A percentile compares a stretch with the other conserved stretches of the same genome.
Conservation (phyloP, 2,888 invertebrate species). For the Orgyia antiqua region DNA sequence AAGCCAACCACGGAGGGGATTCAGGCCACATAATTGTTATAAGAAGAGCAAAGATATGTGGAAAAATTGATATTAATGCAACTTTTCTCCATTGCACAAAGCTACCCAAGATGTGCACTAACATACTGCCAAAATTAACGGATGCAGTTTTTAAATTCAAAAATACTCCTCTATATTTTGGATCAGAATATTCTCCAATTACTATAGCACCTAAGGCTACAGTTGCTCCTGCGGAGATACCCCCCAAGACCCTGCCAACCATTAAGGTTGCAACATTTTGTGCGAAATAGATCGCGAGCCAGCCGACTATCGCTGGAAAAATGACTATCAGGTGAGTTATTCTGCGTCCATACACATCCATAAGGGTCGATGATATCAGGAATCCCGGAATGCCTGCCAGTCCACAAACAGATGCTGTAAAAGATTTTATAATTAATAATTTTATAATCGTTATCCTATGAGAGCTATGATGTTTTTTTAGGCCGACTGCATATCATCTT, state of each 20-base stretch:
- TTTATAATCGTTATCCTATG: too few species aligned
- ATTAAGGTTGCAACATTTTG: constrained; percentile 30
- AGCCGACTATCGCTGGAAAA: constrained; percentile 40
- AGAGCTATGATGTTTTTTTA: too few species aligned
- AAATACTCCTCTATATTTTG: constrained; percentile 46
- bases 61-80: constrained; percentile 33
- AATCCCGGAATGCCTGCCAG: constrained; percentile 21
- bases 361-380: constrained; percentile 34
- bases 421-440: too few species aligned
- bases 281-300: constrained; percentile 40
- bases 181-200: constrained; percentile 52
- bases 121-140: constrained; percentile 38
- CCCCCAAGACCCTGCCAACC: constrained; percentile 36
- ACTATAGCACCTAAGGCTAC: constrained; percentile 42
- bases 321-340: constrained; percentile 33
- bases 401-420: too few species aligned
- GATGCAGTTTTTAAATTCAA: constrained; percentile 47
- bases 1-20: constrained; percentile 79
- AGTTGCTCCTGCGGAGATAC: constrained; percentile 36
- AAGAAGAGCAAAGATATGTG: constrained; percentile 29
- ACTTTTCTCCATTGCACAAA: constrained; percentile 39
- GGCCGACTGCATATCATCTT: too few species aligned
- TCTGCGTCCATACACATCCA: constrained; percentile 43
- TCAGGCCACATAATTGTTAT: constrained; percentile 73
- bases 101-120: constrained; percentile 36